Conservation (phyloP, 2,113 vertebrate species). For the Steatornis caripensis region DNA sequence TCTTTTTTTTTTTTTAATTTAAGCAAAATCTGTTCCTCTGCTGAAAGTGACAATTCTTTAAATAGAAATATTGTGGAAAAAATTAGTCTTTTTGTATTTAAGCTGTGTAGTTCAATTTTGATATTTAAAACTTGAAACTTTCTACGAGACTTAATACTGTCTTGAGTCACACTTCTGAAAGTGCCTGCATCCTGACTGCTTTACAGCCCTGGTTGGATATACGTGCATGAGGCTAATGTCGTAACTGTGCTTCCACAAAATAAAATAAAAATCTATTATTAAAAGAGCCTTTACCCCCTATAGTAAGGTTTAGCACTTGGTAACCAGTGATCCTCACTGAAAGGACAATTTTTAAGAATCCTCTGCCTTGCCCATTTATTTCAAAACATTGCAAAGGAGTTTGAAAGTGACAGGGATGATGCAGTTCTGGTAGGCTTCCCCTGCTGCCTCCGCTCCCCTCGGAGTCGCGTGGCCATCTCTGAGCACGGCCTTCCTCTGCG, state of each 20-base stretch:
- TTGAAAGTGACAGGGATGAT: not conserved
- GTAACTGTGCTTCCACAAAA: not conserved
- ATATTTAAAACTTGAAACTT: constrained; percentile 1
- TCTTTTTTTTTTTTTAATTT: not conserved
- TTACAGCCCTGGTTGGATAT: not conserved
- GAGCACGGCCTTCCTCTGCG: not conserved
- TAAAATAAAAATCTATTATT: not conserved
- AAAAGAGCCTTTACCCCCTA: not conserved
- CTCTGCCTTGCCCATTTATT: not conserved
- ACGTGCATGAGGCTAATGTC: not conserved
- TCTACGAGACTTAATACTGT: not conserved
- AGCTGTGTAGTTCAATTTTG: not conserved
- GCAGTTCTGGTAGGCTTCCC: not conserved
- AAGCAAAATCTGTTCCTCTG: constrained; percentile 56
- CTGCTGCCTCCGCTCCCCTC: rapidly evolving
- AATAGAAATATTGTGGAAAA: constrained; percentile 47
- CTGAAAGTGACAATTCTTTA: constrained; percentile 46
- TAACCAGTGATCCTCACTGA: not conserved
- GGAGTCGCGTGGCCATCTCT: rapidly evolving
- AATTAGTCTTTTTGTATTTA: constrained; percentile 60
- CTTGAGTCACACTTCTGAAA: not conserved
- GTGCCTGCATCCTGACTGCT: not conserved
- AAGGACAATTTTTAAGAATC: not conserved
- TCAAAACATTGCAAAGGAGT: not conserved
- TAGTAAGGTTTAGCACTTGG: not conserved